Conservation (phyloP, 2,113 vertebrate species). For the Poeciliopsis retropinna region DNA sequence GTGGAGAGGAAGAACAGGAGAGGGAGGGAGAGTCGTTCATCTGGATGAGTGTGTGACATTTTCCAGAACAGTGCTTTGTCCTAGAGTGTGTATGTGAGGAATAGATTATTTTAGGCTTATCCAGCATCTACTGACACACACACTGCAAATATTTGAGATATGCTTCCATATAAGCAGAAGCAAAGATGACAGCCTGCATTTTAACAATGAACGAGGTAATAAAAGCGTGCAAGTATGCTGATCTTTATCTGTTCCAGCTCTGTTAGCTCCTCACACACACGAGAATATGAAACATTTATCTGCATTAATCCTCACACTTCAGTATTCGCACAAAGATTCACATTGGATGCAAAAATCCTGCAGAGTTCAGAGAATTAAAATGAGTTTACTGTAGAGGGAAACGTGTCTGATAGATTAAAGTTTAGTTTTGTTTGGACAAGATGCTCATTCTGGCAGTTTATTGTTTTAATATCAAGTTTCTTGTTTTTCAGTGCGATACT, state of each 20-base stretch:
- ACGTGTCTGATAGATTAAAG: neutral
- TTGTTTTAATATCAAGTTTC: neutral
- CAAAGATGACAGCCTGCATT: neutral
- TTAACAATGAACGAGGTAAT: constrained; percentile 15
- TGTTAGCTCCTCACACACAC: neutral
- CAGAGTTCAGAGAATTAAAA: neutral
- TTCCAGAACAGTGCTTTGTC: constrained; percentile 30
- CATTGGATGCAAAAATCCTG: neutral
- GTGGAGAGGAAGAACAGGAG: neutral
- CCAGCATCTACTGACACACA: constrained; percentile 10
- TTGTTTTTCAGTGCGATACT: too few relatives aligned
- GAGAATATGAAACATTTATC: neutral
- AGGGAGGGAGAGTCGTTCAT: constrained; percentile 6
- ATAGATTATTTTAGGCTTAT: constrained; percentile 38
- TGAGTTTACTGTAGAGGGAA: neutral
- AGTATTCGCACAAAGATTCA: neutral
- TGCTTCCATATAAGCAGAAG: constrained; percentile 53
- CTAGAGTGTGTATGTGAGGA: constrained; percentile 5
- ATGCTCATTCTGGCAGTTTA: neutral
- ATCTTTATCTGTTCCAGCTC: neutral
- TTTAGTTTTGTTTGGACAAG: too few relatives aligned
- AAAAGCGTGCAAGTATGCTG: neutral
- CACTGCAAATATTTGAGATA: constrained; percentile 3
- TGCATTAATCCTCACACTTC: neutral
- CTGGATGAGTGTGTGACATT: constrained; percentile 41